Evolutionary conservation across 2,797 vertebrate genomes (phyloP).

Genomic region (Pseudochromis fuscus): DNA sequence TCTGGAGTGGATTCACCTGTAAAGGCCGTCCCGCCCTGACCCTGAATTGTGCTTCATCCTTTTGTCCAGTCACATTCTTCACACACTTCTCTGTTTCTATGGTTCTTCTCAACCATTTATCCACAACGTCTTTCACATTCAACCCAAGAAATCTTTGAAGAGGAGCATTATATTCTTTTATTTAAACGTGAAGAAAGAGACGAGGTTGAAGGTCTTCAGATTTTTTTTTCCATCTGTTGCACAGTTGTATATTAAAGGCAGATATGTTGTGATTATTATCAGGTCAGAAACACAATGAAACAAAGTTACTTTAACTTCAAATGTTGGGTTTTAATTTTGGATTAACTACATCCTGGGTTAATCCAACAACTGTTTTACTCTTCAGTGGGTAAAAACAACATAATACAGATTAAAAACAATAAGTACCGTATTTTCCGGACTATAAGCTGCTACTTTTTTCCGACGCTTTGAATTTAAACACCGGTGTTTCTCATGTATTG

Average conservation of each 20-base stretch:
- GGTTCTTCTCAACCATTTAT: constrained; percentile 10
- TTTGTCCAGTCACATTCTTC: constrained; percentile 16
- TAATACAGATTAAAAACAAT: too few species aligned
- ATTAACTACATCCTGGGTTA: not conserved
- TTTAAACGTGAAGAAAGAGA: constrained; percentile 19
- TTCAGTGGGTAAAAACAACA: too few species aligned
- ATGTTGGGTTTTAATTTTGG: not conserved
- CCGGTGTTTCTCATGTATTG: too few species aligned
- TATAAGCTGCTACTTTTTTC: too few species aligned
- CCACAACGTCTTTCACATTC: not conserved
- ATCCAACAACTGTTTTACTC: not conserved
- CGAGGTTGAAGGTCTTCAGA: constrained; percentile 20
- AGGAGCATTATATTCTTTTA: not conserved
- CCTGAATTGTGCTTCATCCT: constrained; percentile 10
- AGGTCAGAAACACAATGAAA: not conserved
- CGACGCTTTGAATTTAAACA: too few species aligned
- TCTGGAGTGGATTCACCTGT: too few species aligned
- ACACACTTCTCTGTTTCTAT: constrained; percentile 13
- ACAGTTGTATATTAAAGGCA: not conserved
- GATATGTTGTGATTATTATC: not conserved
- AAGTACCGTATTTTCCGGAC: too few species aligned
- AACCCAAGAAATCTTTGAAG: not conserved
- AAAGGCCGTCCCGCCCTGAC: constrained; percentile 6
- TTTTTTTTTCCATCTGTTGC: constrained; percentile 16
- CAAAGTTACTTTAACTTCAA: not conserved